Base-by-base conservation (phyloP, 2,888 invertebrate species). In the Muschampia plurimacula region DNA sequence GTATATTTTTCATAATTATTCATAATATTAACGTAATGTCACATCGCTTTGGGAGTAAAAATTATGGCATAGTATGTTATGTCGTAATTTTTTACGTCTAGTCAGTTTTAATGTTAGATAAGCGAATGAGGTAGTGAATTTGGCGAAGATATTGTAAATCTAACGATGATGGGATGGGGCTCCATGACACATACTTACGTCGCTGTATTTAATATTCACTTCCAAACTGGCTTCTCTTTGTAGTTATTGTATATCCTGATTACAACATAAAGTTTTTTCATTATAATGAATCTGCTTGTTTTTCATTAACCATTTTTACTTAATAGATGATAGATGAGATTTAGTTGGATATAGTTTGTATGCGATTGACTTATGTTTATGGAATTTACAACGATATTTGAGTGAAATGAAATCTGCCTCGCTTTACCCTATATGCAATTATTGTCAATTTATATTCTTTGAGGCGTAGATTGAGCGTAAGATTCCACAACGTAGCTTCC, bases 1-100 rank as follows among this genome's bases (percentile, higher is more conserved):
- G 92, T 93, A 93, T 90, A 92, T 92, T 93, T 89, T 91, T 89
- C 90, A 91, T 89, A 86, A 79, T 77, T 77, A 77, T 77, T 78
- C 77, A 83, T 79, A 82, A 80, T 81, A 76, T 49, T 60, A 60
- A 74, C 79, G 77, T 84, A 80, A 81, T 78, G 77, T 84, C 84
- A 83, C 80, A 80, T 86, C 80, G 86, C 86, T 86, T 88, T 80
- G 82, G 39, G 86, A 86, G 87, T 90, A 89, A 91, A 89, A 84
- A 85, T 83, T 80, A 83, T 77, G 87, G 83, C 84, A 78, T 83
- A 82, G 74, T 83, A 77, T 75, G 77, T 74, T 82, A 83, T 82
- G 85, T 85, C 84, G 82, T 82, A 81, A 81, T 80, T 88, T 86
- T 87, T 90, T 90, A 89, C 89, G 85, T 91, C 93, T 93, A 93